Base-by-base conservation (phyloP, 2,113 vertebrate species). In the Pavo muticus region DNA sequence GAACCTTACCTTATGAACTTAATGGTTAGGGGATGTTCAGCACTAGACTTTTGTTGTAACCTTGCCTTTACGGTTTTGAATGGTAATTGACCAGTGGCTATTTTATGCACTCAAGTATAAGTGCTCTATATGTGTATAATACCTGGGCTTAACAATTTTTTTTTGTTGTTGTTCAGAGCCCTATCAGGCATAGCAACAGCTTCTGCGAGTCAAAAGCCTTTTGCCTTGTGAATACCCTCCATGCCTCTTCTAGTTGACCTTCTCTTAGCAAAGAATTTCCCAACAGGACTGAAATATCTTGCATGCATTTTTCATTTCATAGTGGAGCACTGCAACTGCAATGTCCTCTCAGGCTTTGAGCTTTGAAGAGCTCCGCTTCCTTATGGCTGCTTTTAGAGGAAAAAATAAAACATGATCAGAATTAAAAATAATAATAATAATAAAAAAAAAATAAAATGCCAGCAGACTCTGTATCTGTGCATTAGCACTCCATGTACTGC, bases 401-500 rank as follows among this genome's bases (percentile, higher is more conserved):
- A 35, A 9, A 52, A 25, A 81, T 11, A 10, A 70, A 86, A 88
- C 3, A 40, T 29, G 3, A 48, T 39, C 8, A 17, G 29, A 27
- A 35, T 35, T 35, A 35, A 35, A 35, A 35, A 35, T 35, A 35
- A 35, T 35, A 35, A 35, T 35, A 35, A 35, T 35, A 35, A 35
- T 35, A 35, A 6, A 19, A 42, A 35, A 18, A 16, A 45, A 40
- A 35, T 15, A 52, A 75, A 11, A 0, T 10, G 14, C 10, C 0
- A 2, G 20, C 15, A 29, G 15, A 9, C 21, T 40, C 2, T 47
- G 54, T 3, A n/a, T 6, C 14, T 44, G 8, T 54, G 29, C 10
- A 2, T 27, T 45, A 78, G 3, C 2, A 15, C 2, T 45, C 0
- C 0, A 6, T 44, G 29, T 6, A 17, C 65, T 79, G 24, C 21